Conservation (phyloP, 2,113 vertebrate genomes). For the Atrichornis clamosus region DNA sequence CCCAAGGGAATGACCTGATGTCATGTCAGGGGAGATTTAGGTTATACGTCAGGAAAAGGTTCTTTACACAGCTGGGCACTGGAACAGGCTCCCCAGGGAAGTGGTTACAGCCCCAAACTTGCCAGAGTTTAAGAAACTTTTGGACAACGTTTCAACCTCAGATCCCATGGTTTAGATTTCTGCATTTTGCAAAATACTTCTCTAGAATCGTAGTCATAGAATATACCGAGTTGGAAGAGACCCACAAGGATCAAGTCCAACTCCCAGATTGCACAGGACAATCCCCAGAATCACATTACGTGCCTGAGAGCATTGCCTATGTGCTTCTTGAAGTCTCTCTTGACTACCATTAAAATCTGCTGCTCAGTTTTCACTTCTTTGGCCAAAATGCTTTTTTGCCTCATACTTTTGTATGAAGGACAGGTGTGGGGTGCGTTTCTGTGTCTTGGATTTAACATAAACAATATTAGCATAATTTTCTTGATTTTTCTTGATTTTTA, state of each 20-base stretch:
- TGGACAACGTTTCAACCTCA: neutral
- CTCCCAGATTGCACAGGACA: neutral
- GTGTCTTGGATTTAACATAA: neutral
- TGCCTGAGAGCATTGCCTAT: neutral
- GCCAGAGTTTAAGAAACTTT: neutral
- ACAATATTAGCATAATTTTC: neutral
- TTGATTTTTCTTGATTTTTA: no score
- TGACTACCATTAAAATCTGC: neutral
- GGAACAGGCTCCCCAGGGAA: neutral
- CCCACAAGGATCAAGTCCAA: neutral
- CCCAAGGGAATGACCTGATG: neutral
- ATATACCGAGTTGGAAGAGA: neutral
- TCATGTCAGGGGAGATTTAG: neutral
- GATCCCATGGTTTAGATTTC: neutral
- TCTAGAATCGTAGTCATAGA: neutral
- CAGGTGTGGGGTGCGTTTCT: neutral
- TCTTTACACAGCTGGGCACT: neutral
- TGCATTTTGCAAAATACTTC: neutral
- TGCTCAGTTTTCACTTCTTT: neutral
- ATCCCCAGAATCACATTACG: neutral
- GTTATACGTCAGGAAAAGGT: accelerated
- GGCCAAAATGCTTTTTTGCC: neutral
- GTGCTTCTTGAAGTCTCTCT: neutral
- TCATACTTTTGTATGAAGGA: neutral
- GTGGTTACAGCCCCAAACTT: neutral